Evolutionary conservation across 2,888 invertebrate genomes (phyloP), one percentile per base, ranked within the genome.

Genomic region (Lepidonotus clava): DNA sequence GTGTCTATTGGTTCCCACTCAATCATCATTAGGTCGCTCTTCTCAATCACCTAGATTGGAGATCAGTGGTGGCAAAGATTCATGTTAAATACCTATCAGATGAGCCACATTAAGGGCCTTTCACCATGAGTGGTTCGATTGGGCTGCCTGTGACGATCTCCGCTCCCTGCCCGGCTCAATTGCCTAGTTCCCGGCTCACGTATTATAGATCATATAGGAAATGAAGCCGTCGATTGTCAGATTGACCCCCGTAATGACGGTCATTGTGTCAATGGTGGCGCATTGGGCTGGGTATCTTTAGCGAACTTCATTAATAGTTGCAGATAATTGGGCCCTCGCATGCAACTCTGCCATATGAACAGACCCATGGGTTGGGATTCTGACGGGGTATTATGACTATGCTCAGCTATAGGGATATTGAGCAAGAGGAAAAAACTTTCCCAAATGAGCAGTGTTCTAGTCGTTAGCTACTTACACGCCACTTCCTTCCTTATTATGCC

Each of bases 211-310:
- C 61, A 61, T 28, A 61, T 61, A n/a, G 61, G 28, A 61, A 61
- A 61, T 61, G 61, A 24, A 61, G 61, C 61, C 28, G 2, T 24
- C 28, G 61, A 61, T 61, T 61, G 28, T 11, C 56, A 24, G 61
- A 24, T 18, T 28, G 61, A 61, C 61, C 61, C 61, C 61, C 18
- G 46, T 61, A 61, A 61, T 61, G 61, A 61, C 28, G 61, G 61
- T 28, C 61, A 61, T 61, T 61, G 61, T 61, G 61, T 61, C 61
- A 61, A 61, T 61, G 24, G 61, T 61, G 61, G 61, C 28, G 61
- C 28, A 61, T 61, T 14, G 28, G 11, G 28, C 28, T 61, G 1
- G 61, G 28, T n/a, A 24, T 61, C 61, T 61, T 61, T 61, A 61
- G 28, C 61, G 28, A 28, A 1, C 1, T 61, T 61, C 61, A 61